Evolutionary conservation across 1,140 invertebrate genomes (phyloP), one percentile per base, ranked within the genome.

Genomic region (Magallana gigas): DNA sequence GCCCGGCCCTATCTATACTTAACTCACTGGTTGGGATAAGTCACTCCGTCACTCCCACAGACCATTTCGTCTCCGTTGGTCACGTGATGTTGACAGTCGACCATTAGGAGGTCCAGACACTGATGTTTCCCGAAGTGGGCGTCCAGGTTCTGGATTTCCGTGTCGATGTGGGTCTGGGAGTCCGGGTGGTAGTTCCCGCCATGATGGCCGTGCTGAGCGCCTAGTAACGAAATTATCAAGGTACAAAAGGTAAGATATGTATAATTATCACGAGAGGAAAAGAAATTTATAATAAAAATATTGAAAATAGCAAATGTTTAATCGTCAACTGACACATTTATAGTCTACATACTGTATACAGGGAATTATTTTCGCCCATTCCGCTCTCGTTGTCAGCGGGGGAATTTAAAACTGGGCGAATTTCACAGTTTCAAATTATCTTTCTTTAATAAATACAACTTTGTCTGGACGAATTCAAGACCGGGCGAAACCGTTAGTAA

Each of bases 21-120:
- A 6, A n/a, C 82, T 83, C 58, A 83, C 82, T 83, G 82, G 11
- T 83, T 23, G 11, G n/a, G 7, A 29, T 83, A 83, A 12, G 57
- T 59, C 2, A 83, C 57, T 57, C 82, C 82, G 29, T 83, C 16
- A 83, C 82, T 83, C 9, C 82, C 82, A n/a, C 82, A 83, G 9
- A 83, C 29, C 18, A 83, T 57, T 5, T 83, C 82, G 82, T 83
- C 57, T 16, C 82, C 82, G 18, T 14, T 83, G 8, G 23, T 83
- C 9, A 29, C n/a, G 57, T 83, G 82, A 23, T 83, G n/a, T 3
- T 59, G 57, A 29, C 82, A 83, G 58, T 83, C 82, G 3, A 83
- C 82, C 12, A 83, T 12, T 12, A 83, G 58, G 8, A 83, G 58
- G n/a, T 83, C 82, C 12, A 83, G 82, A 83, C 82, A 83, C n/a